A percentile compares a stretch with the other conserved stretches of the same genome.
Evolutionary conservation across 1,140 invertebrate species (phyloP).

Genomic region (Laupala kohalensis): DNA sequence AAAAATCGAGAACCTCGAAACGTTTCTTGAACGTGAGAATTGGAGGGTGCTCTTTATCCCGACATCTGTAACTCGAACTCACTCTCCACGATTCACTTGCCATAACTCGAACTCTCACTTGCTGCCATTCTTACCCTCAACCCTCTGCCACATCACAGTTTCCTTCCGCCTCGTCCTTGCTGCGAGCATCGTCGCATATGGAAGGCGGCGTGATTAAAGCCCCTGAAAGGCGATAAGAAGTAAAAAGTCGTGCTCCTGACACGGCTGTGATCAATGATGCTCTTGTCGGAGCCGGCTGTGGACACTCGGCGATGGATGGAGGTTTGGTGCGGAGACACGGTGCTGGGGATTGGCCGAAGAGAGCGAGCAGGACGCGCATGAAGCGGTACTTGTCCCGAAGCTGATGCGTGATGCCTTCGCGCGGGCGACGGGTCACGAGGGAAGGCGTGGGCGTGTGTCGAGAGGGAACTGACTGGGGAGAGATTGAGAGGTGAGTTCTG

Average conservation of each 20-base stretch:
- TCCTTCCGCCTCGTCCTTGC: not conserved
- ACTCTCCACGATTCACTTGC: no score
- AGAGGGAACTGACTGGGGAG: not conserved
- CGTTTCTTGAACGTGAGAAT: no score
- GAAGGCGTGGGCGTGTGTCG: no score
- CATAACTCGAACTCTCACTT: no score
- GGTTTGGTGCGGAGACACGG: not conserved
- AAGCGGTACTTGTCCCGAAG: no score
- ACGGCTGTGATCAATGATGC: not conserved
- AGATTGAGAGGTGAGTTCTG: no score
- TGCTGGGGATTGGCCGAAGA: no score
- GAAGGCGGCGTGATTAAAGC: not conserved
- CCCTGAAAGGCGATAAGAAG: not conserved
- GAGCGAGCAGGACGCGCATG: no score
- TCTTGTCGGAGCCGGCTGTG: not conserved
- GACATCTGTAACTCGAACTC: no score
- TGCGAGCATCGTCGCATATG: not conserved
- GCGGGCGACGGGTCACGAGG: not conserved
- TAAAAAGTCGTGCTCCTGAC: not conserved
- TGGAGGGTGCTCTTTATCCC: no score
- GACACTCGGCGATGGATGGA: not conserved
- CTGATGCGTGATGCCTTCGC: not conserved
- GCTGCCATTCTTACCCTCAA: no score
- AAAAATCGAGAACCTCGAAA: no score
- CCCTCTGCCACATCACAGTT: not conserved